A percentile compares a stretch with the other conserved stretches of the same genome.
These are phyloP conservation scores for Phymanthus crucifer DNA, from an alignment of 92 coral and sea anemone genomes.

Conservation along the genomic window DNA sequence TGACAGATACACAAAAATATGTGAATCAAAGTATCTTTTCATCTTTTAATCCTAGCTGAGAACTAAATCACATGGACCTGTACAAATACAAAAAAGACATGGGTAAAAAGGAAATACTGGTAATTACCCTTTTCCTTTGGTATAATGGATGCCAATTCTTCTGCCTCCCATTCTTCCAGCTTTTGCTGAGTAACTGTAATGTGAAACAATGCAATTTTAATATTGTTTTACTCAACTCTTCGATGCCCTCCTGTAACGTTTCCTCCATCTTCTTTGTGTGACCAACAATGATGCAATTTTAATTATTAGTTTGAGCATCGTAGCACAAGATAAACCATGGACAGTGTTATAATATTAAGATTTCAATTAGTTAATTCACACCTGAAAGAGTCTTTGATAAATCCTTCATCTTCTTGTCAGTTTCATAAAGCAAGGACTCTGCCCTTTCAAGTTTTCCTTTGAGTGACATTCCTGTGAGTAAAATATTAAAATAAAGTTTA, in stretches of 20 bases:
- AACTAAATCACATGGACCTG: background rate
- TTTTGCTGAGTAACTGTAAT: slow-evolving; percentile 5
- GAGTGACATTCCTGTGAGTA: slow-evolving; percentile 8
- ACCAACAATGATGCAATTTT: background rate
- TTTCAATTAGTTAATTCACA: background rate
- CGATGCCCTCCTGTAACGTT: too few species aligned
- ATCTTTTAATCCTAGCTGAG: too few species aligned
- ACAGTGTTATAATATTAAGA: too few species aligned
- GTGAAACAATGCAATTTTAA: background rate
- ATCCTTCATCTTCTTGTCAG: slow-evolving; percentile 13
- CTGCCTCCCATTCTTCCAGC: slow-evolving; percentile 16
- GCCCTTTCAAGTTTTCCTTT: slow-evolving; percentile 25
- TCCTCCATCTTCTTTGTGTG: too few species aligned
- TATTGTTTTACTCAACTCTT: too few species aligned
- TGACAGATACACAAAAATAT: too few species aligned
- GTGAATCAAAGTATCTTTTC: too few species aligned
- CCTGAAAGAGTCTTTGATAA: slow-evolving; percentile 10
- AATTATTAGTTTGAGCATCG: too few species aligned
- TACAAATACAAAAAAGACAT: slow-evolving; percentile 12
- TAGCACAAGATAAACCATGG: too few species aligned
- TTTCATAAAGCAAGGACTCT: background rate
- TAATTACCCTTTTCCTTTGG: slow-evolving; percentile 24
- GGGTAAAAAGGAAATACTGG: background rate
- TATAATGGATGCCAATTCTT: slow-evolving; percentile 15
- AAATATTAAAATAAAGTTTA: too few species aligned